These are phyloP conservation scores for Brachypalpus laphriformis DNA, from an alignment of 2,888 invertebrate species.

Conservation along the genomic window DNA sequence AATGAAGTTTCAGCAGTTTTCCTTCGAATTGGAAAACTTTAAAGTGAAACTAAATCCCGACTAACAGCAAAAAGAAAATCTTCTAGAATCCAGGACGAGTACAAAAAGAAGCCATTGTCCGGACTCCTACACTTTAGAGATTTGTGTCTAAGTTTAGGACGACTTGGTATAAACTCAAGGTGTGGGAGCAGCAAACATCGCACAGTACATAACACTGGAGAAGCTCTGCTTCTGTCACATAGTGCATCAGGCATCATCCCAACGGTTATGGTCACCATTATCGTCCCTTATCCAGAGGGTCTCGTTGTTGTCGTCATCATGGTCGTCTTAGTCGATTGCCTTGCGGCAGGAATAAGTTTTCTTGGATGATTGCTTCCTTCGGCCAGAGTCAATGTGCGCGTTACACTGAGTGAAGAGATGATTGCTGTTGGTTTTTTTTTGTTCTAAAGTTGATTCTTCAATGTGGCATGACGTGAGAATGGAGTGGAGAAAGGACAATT, in stretches of 20 bases:
- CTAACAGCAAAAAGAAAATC: constrained; percentile 53
- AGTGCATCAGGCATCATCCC: constrained; percentile 47
- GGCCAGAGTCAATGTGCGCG: constrained; percentile 17
- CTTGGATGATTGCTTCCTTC: constrained; percentile 49
- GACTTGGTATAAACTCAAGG: constrained; percentile 16
- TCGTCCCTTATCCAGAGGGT: constrained; percentile 46
- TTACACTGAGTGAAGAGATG: constrained; percentile 4
- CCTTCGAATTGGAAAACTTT: constrained; percentile 71
- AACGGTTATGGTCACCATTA: constrained; percentile 64
- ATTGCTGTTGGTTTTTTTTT: constrained; percentile 21
- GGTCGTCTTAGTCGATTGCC: constrained; percentile 64
- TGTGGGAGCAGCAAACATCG: neutral
- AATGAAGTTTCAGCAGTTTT: constrained; percentile 70
- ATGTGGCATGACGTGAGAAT: constrained; percentile 7
- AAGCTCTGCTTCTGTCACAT: constrained; percentile 37
- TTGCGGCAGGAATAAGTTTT: constrained; percentile 63
- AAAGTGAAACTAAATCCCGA: constrained; percentile 71
- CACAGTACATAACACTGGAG: neutral
- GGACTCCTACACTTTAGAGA: constrained; percentile 39
- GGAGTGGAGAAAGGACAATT: constrained; percentile 43
- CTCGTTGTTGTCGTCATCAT: constrained; percentile 54
- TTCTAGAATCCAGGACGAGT: constrained; percentile 10
- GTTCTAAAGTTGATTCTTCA: constrained; percentile 34
- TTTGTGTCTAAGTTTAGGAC: constrained; percentile 39
- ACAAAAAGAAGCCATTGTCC: constrained; percentile 2